phyloP scores from a whole-genome alignment of 2,888 invertebrate genomes.

The Archips xylosteana region DNA sequence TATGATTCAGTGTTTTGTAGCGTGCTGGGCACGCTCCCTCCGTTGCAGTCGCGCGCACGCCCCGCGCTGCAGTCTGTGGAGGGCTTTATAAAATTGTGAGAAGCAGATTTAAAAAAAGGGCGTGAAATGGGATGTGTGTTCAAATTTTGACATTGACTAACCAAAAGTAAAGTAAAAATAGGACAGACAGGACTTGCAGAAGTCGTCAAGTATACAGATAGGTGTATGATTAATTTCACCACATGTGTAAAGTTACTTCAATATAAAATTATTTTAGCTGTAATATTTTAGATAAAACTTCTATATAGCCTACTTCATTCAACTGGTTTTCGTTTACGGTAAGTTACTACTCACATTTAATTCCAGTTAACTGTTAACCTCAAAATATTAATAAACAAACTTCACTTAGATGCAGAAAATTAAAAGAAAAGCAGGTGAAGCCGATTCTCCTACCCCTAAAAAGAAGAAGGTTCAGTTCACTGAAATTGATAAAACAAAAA shows the following conservation, averaged over 20 bases:
- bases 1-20: too few relatives aligned
- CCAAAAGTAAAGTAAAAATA: background rate
- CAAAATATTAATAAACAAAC: constrained; percentile 76
- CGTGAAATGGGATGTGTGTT: too few relatives aligned
- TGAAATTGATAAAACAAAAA: constrained; percentile 44
- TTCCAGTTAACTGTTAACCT: constrained; percentile 16
- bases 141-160: background rate
- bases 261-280: background rate
- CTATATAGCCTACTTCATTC: background rate
- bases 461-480: constrained; percentile 66
- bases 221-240: background rate
- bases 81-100: too few relatives aligned
- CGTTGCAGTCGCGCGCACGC: too few relatives aligned
- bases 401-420: constrained; percentile 87
- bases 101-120: too few relatives aligned
- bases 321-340: background rate
- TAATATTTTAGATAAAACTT: background rate
- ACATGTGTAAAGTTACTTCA: constrained; percentile 13
- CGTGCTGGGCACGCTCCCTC: too few relatives aligned
- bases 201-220: too few relatives aligned
- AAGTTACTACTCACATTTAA: constrained; percentile 4
- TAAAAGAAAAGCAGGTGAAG: constrained; percentile 68
- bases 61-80: too few relatives aligned
- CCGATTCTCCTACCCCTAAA: constrained; percentile 54
- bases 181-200: background rate